Evolutionary conservation across 2,888 invertebrate genomes (phyloP), one percentile per base, ranked within the genome.

Genomic region (Cheilosia urbana): DNA sequence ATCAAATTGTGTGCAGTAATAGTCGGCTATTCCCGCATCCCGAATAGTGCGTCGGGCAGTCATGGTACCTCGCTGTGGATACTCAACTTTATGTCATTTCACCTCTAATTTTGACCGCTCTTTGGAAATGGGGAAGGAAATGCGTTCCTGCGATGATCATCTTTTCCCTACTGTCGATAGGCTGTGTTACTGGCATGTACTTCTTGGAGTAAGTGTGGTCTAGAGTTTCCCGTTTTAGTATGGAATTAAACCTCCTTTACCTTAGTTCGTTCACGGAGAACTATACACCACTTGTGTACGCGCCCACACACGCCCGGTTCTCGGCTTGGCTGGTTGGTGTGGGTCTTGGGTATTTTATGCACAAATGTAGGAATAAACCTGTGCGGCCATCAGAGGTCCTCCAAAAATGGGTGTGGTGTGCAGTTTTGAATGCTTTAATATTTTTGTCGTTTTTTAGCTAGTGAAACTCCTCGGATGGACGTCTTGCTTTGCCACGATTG

Each of bases 41-140:
- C 62, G 7, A 1, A 30, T 30, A 30, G 92, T 94, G 94, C 88
- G 88, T 94, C 51, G 91, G 91, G 17, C 94, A 94, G 87, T 92
- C 93, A 0, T 94, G 94, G 94, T 94, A 94, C 88, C 89, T 94
- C 37, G 93, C 94, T 7, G 93, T 94, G 11, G 94, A 94, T 87
- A 94, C 93, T 88, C 94, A 94, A 88, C 89, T 94, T 47, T 94
- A 93, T 88, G 90, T 93, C 87, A 80, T 94, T 13, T 93, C 94
- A 1, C 94, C 94, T 1, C 87, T 94, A 5, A 90, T 94, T 65
- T 90, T 94, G 13, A 92, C 93, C 72, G 92, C 93, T 0, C 88
- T 94, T 19, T 92, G 92, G 88, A 92, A 91, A 81, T 92, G 91
- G 91, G 91, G 91, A 63, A 90, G 89, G 72, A 91, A 90, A 85